Base-by-base conservation (phyloP, 2,888 invertebrate species). In the Caenorhabditis auriculariae region DNA sequence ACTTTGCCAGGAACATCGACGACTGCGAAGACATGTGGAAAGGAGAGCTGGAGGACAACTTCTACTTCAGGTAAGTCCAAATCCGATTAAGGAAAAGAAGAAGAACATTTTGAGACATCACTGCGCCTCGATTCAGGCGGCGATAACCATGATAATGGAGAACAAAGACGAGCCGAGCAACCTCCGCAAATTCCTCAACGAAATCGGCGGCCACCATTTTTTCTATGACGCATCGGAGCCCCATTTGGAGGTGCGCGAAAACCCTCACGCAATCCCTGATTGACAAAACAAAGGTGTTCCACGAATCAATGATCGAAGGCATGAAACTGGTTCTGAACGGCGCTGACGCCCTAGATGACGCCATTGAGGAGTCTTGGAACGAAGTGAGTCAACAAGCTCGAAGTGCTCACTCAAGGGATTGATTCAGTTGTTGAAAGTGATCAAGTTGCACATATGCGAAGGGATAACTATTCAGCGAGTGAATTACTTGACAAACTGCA, bases 191-290 rank as follows among this genome's bases (percentile, higher is more conserved):
- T 62, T 80, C n/a, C 63, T 78, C 5, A 72, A 75, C 50, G 74
- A 80, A 48, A 64, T 80, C 42, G 80, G 80, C 4, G 68, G 74
- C 21, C 78, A 80, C 60, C 80, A 80, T 39, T 80, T 80, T 52
- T 80, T 76, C 59, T 80, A 79, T 55, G 80, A 80, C 55, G 75
- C 78, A 2, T 67, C 58, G 43, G 80, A 80, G 50, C 70, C 78
- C 2, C 78, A 80, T 63, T 57, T 80, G n/a, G 72, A 79, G 37
- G 66, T 68, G 27, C 43, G 47, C 19, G 27, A n/a, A 45, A 12
- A 23, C 15, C 21, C 9, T 26, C 27, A 7, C 5, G 2, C 26
- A 52, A 32, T 9, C 7, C 1, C 23, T 12, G 23, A 65, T 2
- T 19, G 35, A 49, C 28, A 55, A 15, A 28, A 42, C 28, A 1